Evolutionary conservation across 2,888 invertebrate species (phyloP), one percentile per base, ranked within the genome.

Genomic region (Poecilobothrus nobilitatus): DNA sequence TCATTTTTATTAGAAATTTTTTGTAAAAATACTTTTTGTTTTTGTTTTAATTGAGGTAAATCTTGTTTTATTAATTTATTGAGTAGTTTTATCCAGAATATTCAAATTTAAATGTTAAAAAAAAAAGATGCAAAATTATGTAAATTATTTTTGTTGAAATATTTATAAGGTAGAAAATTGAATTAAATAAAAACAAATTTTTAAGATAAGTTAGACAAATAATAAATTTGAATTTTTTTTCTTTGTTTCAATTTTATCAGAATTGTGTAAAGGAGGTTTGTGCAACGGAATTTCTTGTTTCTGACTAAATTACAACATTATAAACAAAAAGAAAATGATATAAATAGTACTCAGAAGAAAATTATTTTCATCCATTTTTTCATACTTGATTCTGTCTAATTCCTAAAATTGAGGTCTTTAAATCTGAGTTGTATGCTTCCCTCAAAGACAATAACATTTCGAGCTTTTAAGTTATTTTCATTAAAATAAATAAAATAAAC

Each of bases 141-240:
- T 53, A n/a, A 53, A 53, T 18, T 53, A 53, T 53, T 53, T 53
- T 53, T 53, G 53, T 53, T 53, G 53, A 53, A 53, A 53, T 53
- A 53, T 53, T 53, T 53, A 53, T 53, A 53, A 53, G 53, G 53
- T 53, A 53, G 53, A 53, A 53, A 53, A 53, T 53, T 53, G n/a
- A 53, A 53, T 18, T 53, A 53, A 53, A 53, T 18, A 53, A 53
- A 53, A 53, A 41, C 2, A 53, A 53, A 53, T 53, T 53, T 53
- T 53, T 53, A 53, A 53, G 53, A 53, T n/a, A 53, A 12, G 12
- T 37, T 37, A 37, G 37, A 37, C 37, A 37, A 53, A 18, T 53
- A 53, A 53, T 53, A 18, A 53, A 53, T 12, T 6, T 53, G 53
- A 1, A 8, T 37, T 37, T 37, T 37, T 18, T 53, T 53, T n/a